These are phyloP conservation scores for Plectropomus leopardus DNA, from an alignment of 2,113 vertebrate species.

Conservation along the genomic window DNA sequence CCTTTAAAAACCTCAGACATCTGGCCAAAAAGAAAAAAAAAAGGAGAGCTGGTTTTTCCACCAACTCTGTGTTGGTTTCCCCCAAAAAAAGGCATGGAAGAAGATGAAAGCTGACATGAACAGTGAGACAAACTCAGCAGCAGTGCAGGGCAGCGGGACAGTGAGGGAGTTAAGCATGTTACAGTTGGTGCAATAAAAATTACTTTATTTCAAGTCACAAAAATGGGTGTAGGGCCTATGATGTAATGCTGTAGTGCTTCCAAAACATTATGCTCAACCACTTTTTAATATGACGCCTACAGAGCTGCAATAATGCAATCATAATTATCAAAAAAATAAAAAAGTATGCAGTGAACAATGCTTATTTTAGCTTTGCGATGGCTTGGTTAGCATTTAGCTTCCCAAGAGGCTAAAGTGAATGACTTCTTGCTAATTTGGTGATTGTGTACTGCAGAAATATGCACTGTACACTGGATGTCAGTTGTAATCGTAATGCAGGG, in stretches of 20 bases:
- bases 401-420: neutral
- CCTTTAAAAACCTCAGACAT: conserved; percentile 29
- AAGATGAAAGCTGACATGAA: conserved; percentile 34
- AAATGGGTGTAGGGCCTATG: conserved; percentile 47
- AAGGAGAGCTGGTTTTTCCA: conserved; percentile 36
- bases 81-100: conserved; percentile 24
- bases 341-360: neutral
- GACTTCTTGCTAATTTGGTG: neutral
- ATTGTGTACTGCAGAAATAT: neutral
- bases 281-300: neutral
- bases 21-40: conserved; percentile 13
- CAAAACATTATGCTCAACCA: neutral
- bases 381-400: conserved; percentile 20
- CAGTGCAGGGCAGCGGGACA: neutral
- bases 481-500: too few species aligned
- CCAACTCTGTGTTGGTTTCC: conserved; percentile 38
- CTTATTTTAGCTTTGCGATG: neutral
- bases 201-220: conserved; percentile 40
- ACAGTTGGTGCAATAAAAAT: conserved; percentile 29
- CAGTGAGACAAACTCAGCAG: conserved; percentile 31
- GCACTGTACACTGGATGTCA: neutral
- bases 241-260: conserved; percentile 47
- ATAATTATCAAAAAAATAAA: neutral
- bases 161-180: conserved; percentile 2
- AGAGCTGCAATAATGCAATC: neutral